phyloP scores from a whole-genome alignment of 2,797 vertebrate species.

The Morelia viridis region DNA sequence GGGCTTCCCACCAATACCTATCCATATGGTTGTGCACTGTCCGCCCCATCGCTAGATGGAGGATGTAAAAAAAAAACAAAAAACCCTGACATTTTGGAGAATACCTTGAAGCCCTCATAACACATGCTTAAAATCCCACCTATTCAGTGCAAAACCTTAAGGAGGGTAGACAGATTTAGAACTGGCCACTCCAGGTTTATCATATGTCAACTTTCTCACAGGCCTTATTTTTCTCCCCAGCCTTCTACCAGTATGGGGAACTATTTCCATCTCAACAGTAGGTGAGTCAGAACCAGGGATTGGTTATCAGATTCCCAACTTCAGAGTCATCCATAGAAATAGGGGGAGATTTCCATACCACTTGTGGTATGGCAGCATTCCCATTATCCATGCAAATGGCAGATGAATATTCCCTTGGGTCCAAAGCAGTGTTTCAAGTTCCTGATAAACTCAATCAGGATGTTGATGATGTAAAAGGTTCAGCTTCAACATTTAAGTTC shows the following conservation, averaged over 20 bases:
- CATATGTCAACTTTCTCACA: background rate
- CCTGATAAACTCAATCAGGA: background rate
- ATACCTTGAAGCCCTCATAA: too few relatives aligned
- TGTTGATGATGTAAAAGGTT: background rate
- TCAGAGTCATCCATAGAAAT: background rate
- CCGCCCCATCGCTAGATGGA: too few relatives aligned
- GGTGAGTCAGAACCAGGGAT: background rate
- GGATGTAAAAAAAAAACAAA: too few relatives aligned
- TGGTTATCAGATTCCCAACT: background rate
- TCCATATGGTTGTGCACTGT: too few relatives aligned
- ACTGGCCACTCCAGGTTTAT: too few relatives aligned
- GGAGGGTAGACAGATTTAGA: too few relatives aligned
- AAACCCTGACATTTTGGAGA: too few relatives aligned
- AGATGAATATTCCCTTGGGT: background rate
- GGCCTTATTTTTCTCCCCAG: background rate
- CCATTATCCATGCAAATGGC: background rate
- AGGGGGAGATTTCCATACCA: background rate
- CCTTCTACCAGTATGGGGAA: background rate
- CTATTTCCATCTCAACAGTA: background rate
- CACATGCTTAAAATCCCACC: too few relatives aligned
- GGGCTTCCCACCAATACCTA: too few relatives aligned
- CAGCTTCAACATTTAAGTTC: background rate
- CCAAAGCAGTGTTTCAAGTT: background rate
- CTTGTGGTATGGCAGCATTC: background rate
- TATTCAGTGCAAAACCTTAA: too few relatives aligned